Conservation (phyloP, 53 echinoderm and acorn worm species). For the Antedon mediterranea region DNA sequence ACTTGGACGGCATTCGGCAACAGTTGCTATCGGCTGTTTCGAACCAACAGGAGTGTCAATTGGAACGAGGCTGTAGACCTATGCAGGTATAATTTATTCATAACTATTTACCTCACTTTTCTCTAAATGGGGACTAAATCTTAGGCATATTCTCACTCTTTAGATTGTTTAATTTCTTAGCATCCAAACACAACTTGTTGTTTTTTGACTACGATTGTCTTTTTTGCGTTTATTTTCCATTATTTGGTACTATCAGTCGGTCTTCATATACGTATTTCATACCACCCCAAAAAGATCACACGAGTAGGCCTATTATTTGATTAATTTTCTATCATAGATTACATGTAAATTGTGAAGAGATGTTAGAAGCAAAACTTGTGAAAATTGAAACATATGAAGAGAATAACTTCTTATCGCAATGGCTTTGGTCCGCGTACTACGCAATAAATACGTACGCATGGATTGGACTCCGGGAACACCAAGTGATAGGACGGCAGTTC, state of each 20-base stretch:
- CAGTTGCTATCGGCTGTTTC: neutral
- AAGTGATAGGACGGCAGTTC: neutral
- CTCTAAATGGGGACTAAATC: no score
- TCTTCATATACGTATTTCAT: no score
- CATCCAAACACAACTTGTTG: no score
- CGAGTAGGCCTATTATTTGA: no score
- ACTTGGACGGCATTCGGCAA: neutral
- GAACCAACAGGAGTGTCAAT: neutral
- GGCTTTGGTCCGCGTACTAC: neutral
- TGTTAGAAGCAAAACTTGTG: neutral
- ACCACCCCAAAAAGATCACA: no score
- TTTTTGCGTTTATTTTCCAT: no score
- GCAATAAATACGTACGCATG: neutral
- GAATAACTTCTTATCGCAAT: neutral
- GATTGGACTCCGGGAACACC: neutral
- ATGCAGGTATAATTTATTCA: neutral
- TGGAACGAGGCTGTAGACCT: neutral
- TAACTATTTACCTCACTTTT: no score
- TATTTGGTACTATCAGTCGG: no score
- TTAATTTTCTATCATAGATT: neutral
- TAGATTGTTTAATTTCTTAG: no score
- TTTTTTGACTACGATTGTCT: no score
- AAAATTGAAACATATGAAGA: neutral
- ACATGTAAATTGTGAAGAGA: neutral
- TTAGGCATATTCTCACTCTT: no score